Percentiles rank a stretch among this genome's conserved stretches.
phyloP scores from a whole-genome alignment of 2,113 vertebrate species.

The Microcebus murinus region DNA sequence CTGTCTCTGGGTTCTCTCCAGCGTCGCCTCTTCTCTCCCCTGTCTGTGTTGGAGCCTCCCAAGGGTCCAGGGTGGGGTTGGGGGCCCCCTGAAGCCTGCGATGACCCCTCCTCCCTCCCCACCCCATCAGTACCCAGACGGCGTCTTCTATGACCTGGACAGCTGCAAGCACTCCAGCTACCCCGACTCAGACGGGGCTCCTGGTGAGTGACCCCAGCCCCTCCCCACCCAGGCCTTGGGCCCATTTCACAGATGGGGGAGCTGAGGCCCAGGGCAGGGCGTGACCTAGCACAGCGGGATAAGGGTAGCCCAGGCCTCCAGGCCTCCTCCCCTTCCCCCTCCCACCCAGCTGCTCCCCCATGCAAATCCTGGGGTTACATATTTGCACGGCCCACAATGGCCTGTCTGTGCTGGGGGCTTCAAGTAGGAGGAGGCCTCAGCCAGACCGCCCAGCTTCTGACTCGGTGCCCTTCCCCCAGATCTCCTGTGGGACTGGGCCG shows the following conservation, averaged over 20 bases:
- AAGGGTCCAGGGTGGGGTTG: background rate
- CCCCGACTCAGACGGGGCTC: slow-evolving; percentile 67
- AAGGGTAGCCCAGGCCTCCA: background rate
- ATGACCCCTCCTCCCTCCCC: background rate
- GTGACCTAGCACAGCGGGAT: background rate
- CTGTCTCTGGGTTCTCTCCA: background rate
- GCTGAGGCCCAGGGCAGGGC: background rate
- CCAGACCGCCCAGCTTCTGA: slow-evolving; percentile 17
- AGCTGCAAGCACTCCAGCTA: slow-evolving; percentile 69
- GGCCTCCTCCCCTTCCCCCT: background rate
- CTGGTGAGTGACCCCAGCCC: slow-evolving; percentile 52
- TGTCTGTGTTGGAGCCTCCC: background rate
- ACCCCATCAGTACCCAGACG: slow-evolving; percentile 74
- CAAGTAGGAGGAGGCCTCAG: background rate
- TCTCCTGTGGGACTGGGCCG: slow-evolving; percentile 74
- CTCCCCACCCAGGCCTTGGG: background rate
- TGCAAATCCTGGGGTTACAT: slow-evolving; percentile 72
- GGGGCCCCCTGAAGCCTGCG: background rate
- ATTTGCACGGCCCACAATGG: slow-evolving; percentile 74
- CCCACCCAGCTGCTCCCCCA: background rate
- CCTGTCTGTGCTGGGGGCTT: slow-evolving; percentile 49
- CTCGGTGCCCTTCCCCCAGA: slow-evolving; percentile 55
- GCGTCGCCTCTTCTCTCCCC: background rate
- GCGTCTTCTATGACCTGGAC: slow-evolving; percentile 78
- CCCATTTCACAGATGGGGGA: background rate